Evolutionary conservation across 1,140 invertebrate genomes (phyloP).

Genomic region (Drosophila mojavensis): DNA sequence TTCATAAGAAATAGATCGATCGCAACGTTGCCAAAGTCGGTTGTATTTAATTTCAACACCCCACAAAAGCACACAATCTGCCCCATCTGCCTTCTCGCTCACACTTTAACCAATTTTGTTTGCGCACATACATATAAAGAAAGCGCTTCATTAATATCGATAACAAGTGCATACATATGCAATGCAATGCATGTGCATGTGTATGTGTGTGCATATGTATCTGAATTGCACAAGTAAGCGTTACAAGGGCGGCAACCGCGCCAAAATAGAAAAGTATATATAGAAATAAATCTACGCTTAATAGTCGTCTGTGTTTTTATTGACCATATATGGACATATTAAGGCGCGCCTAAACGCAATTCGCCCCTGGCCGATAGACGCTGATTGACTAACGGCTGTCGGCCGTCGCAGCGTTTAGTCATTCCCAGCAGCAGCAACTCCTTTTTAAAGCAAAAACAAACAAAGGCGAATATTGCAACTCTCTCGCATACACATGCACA

Average conservation of each 20-base stretch:
- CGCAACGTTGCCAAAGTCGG: neutral
- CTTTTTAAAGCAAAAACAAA: conserved; percentile 47
- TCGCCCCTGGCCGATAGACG: conserved; percentile 41
- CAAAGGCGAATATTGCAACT: conserved; percentile 39
- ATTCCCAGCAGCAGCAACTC: conserved; percentile 32
- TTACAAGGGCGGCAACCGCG: conserved; percentile 75
- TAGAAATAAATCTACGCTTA: conserved; percentile 37
- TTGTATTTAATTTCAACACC: conserved; percentile 2
- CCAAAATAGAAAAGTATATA: conserved; percentile 54
- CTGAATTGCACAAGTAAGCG: conserved; percentile 43
- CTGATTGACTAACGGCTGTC: conserved; percentile 50
- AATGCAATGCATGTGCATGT: conserved; percentile 11
- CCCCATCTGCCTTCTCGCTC: neutral
- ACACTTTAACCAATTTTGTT: conserved; percentile 1
- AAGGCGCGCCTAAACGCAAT: conserved; percentile 54
- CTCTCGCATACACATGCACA: neutral
- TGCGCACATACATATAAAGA: conserved; percentile 25
- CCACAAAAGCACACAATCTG: neutral
- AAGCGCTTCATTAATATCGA: conserved; percentile 42
- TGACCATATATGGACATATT: conserved; percentile 68
- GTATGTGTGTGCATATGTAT: conserved; percentile 10
- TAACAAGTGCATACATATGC: conserved; percentile 33
- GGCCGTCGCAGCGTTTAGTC: conserved; percentile 23
- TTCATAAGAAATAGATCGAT: conserved; percentile 22
- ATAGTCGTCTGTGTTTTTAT: conserved; percentile 54